phyloP scores from a whole-genome alignment of 2,888 invertebrate species.

The Cyaniris semiargus region DNA sequence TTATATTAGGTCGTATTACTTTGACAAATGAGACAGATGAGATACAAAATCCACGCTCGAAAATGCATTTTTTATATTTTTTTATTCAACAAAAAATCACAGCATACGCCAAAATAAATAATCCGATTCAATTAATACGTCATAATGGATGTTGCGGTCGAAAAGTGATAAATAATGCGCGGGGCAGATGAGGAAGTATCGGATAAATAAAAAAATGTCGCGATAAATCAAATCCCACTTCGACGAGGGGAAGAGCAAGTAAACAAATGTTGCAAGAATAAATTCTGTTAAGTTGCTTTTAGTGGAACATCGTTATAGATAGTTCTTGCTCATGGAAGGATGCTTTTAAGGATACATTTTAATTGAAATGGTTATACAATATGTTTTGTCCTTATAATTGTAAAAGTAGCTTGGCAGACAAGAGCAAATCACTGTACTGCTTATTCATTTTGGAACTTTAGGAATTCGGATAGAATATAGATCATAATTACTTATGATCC shows the following conservation, averaged over 20 bases:
- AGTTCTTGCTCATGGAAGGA: background rate
- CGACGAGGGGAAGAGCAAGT: background rate
- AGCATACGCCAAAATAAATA: background rate
- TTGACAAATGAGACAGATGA: too few species aligned
- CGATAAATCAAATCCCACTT: background rate
- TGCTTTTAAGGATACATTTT: too few species aligned
- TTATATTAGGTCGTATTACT: too few species aligned
- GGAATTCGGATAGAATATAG: too few species aligned
- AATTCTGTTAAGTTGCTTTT: slow-evolving; percentile 1
- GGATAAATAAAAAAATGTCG: slow-evolving; percentile 16
- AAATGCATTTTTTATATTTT: too few species aligned
- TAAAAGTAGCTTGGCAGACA: too few species aligned
- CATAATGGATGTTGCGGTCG: slow-evolving; percentile 1
- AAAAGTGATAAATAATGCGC: slow-evolving; percentile 1
- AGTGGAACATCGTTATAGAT: background rate
- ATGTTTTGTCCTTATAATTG: too few species aligned
- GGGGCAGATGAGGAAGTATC: background rate
- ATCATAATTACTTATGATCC: too few species aligned
- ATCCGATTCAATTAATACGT: background rate
- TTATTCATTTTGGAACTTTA: too few species aligned
- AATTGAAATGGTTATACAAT: too few species aligned
- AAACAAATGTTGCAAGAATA: background rate
- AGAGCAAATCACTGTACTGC: too few species aligned
- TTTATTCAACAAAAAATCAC: background rate
- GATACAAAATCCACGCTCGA: too few species aligned